These are phyloP conservation scores for Elanoides forficatus DNA, from an alignment of 2,113 vertebrate genomes.

Conservation along the genomic window DNA sequence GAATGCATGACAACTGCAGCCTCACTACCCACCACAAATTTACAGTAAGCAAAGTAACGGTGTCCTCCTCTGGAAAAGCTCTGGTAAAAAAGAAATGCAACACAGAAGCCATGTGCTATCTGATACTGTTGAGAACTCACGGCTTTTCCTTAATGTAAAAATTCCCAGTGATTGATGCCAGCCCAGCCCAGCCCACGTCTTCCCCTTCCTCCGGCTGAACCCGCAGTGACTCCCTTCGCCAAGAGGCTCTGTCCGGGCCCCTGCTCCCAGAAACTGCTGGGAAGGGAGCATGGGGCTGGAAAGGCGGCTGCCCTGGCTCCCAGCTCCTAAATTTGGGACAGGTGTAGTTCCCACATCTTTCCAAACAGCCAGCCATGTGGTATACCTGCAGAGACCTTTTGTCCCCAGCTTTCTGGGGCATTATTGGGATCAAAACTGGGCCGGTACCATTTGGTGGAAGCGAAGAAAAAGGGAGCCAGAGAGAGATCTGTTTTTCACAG, in stretches of 20 bases:
- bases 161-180: background rate
- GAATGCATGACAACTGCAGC: background rate
- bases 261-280: background rate
- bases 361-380: accelerated
- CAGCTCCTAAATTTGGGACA: background rate
- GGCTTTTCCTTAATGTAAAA: background rate
- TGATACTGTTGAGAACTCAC: background rate
- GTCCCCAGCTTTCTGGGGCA: background rate
- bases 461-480: background rate
- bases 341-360: background rate
- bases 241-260: background rate
- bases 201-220: background rate
- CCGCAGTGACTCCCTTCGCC: background rate
- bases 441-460: background rate
- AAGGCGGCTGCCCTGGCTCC: background rate
- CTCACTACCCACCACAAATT: background rate
- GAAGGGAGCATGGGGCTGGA: background rate
- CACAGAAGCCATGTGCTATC: background rate
- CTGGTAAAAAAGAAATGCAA: background rate
- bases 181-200: background rate
- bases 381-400: background rate
- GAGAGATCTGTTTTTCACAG: background rate
- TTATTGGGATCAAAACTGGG: background rate
- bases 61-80: background rate
- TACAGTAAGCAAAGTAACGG: background rate